These are phyloP conservation scores for Villa cingulata DNA, from an alignment of 2,888 invertebrate species.

Conservation along the genomic window DNA sequence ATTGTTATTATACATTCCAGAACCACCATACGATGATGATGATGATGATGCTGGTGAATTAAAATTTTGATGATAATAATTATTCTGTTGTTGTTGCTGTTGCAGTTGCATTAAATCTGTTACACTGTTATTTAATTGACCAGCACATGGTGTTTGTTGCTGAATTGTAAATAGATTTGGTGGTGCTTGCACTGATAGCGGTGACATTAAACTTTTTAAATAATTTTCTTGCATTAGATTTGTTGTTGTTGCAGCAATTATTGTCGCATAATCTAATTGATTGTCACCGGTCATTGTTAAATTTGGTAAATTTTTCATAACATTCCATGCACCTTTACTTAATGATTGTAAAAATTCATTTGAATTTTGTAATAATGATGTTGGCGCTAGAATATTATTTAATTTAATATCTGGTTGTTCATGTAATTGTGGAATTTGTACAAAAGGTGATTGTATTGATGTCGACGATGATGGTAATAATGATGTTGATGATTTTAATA, in stretches of 20 bases:
- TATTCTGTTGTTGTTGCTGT: background rate
- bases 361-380: background rate
- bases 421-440: no score
- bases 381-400: background rate
- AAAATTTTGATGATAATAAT: no score
- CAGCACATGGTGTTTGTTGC: no score
- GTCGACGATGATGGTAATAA: no score
- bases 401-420: background rate
- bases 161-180: background rate
- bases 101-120: no score
- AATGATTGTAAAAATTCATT: conserved; percentile 5
- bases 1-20: no score
- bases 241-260: conserved; percentile 10
- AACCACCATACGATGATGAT: no score
- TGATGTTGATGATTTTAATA: no score
- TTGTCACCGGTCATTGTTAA: conserved; percentile 8
- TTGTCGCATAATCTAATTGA: conserved; percentile 8
- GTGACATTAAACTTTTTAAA: conserved; percentile 10
- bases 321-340: background rate
- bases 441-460: background rate
- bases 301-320: conserved; percentile 8
- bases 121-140: background rate
- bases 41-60: no score
- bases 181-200: conserved; percentile 4
- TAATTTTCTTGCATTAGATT: conserved; percentile 12